Base-by-base conservation (phyloP, 2,888 invertebrate genomes). In the Stenchaetothrips biformis region DNA sequence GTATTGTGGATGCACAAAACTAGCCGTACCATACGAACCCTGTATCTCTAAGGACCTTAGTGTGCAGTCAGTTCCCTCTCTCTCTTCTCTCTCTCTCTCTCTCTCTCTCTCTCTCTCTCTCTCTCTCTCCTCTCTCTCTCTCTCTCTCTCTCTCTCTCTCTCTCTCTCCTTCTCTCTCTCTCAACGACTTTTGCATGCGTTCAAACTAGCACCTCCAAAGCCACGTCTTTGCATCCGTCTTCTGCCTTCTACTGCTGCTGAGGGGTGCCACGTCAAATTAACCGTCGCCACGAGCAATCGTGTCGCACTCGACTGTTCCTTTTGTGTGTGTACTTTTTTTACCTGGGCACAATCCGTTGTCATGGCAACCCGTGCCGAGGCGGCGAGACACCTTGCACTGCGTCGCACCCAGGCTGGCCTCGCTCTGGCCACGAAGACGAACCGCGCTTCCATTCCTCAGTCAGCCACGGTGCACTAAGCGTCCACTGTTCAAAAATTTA, bases 71-170 rank as follows among this genome's bases (percentile, higher is more conserved):
- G n/a, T n/a, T n/a, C n/a, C n/a, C n/a, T n/a, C n/a, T n/a, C n/a
- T n/a, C n/a, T n/a, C n/a, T n/a, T 37, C 37, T 37, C 2, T 37
- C 37, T 37, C 4, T 37, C 37, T 37, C 2, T 37, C 83, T 82
- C 81, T 82, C 83, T 83, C 77, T 80, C 82, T 80, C 74, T 81
- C 67, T 79, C 78, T 80, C 81, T 82, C 48, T 48, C 48, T 78
- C 27, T 49, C 78, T 78, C 48, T 21, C 78, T n/a, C 18, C 13
- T 18, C 48, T 80, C 2, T 37, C 37, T 37, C 2, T 37, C 37
- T 37, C 2, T 37, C 37, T 37, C 2, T 37, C 37, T 37, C 2
- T 37, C 37, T 37, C 2, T 37, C 37, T 37, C 2, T 37, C 37
- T 37, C 2, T 37, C 37, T 37, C 37, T 37, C 37, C 4, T 37